phyloP scores from a whole-genome alignment of 2,888 invertebrate species.

The Polymixis lichenea region DNA sequence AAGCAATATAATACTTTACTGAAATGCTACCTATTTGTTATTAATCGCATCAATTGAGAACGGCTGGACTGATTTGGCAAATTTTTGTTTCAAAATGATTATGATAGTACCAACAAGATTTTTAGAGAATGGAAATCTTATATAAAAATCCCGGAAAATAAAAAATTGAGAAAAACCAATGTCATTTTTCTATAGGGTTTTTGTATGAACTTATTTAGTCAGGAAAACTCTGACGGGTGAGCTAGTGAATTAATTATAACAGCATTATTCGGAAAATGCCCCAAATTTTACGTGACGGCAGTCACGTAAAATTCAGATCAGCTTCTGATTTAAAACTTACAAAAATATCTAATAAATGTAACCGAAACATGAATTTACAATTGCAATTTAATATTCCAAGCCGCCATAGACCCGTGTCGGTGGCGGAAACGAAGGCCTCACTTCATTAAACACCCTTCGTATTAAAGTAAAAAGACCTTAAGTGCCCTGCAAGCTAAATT shows the following conservation, averaged over 20 bases:
- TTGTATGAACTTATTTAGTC: not conserved
- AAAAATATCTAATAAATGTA: conserved; percentile 6
- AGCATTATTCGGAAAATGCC: not conserved
- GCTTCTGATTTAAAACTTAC: not conserved
- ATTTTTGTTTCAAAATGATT: not conserved
- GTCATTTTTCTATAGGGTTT: not conserved
- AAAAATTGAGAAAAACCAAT: not conserved
- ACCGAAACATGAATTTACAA: conserved; percentile 31
- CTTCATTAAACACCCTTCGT: conserved; percentile 50
- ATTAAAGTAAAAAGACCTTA: conserved; percentile 44
- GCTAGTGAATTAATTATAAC: not conserved
- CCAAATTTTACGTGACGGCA: not conserved
- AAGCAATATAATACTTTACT: no score
- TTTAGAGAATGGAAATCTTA: not conserved
- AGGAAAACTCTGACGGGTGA: not conserved
- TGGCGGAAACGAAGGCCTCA: conserved; percentile 35
- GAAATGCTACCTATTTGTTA: no score
- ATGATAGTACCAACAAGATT: not conserved
- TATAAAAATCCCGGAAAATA: not conserved
- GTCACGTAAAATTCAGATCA: not conserved
- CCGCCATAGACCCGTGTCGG: conserved; percentile 37
- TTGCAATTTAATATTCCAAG: conserved; percentile 48
- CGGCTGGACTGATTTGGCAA: no score
- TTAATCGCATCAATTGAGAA: not conserved
- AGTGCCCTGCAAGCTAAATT: conserved; percentile 48